Conservation (phyloP, 2,888 invertebrate genomes). For the Nymphalis c-album region DNA sequence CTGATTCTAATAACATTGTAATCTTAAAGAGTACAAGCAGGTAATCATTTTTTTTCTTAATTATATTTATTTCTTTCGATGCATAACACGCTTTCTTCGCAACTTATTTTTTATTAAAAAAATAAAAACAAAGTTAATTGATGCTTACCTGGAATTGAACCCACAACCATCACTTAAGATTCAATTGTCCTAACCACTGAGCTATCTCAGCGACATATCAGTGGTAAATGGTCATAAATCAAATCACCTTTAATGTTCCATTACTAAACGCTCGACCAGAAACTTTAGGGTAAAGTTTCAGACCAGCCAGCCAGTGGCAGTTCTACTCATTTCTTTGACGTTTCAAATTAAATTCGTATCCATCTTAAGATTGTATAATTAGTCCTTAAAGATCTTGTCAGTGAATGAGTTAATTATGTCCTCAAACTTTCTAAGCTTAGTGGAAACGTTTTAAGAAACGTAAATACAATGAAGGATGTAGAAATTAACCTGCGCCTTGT, state of each 20-base stretch:
- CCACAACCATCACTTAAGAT: no score
- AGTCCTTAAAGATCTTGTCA: conserved; percentile 13
- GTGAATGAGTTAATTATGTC: conserved; percentile 5
- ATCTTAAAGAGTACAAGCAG: no score
- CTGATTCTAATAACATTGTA: no score
- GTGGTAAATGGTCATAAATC: neutral
- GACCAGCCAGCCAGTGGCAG: neutral
- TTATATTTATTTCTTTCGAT: no score
- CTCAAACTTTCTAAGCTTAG: neutral
- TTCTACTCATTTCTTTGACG: neutral
- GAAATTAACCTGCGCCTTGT: no score
- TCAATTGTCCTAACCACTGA: no score
- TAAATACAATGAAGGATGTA: neutral
- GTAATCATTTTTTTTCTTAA: no score
- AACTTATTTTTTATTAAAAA: no score
- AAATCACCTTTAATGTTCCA: neutral
- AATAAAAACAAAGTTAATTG: no score
- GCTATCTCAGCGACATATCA: no score
- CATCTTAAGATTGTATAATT: conserved; percentile 10
- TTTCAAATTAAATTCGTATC: neutral
- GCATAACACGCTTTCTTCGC: no score
- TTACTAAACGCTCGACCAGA: neutral
- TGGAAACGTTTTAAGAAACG: neutral
- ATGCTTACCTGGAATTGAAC: no score
- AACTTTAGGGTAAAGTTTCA: neutral